Evolutionary conservation across 2,797 vertebrate genomes (phyloP).

Genomic region (Nothura maculosa): DNA sequence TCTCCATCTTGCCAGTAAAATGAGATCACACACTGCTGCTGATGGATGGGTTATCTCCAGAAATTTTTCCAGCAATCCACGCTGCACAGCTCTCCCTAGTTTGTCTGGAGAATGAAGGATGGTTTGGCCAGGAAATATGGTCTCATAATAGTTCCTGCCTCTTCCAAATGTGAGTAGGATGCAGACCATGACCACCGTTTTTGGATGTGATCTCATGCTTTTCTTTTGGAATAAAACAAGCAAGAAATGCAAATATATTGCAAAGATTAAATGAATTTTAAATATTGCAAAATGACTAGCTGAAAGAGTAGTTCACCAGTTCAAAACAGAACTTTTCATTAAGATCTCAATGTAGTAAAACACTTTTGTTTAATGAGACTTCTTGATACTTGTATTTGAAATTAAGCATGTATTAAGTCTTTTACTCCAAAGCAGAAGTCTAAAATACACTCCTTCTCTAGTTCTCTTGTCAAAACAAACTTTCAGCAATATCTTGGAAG

Average conservation of each 20-base stretch:
- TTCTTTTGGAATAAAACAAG: background rate
- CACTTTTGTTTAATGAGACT: background rate
- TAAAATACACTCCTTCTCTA: background rate
- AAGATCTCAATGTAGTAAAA: background rate
- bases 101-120: background rate
- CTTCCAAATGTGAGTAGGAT: background rate
- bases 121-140: background rate
- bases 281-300: background rate
- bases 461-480: background rate
- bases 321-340: background rate
- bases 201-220: accelerated
- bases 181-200: background rate
- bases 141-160: background rate
- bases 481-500: background rate
- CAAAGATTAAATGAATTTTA: background rate
- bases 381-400: background rate
- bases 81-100: background rate
- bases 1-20: background rate
- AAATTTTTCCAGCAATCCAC: background rate
- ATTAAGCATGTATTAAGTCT: background rate
- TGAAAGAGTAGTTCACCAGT: background rate
- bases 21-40: background rate
- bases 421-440: background rate
- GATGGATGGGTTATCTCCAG: background rate
- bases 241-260: background rate